phyloP scores from a whole-genome alignment of 2,888 invertebrate genomes.

The Elmis aenea region DNA sequence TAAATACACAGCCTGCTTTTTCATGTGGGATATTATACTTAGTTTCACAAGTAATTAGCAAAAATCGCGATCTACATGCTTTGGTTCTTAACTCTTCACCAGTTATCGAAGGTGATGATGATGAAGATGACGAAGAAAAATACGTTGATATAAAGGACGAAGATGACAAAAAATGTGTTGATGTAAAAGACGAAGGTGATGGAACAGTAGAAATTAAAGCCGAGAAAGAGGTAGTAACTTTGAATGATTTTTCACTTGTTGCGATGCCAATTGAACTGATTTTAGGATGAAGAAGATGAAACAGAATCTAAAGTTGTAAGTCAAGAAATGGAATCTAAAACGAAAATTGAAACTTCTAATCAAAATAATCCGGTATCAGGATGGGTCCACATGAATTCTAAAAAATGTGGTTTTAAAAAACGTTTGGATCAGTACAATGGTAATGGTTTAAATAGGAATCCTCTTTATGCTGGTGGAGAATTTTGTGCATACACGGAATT shows the following conservation, averaged over 20 bases:
- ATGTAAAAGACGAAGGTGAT: conserved; percentile 15
- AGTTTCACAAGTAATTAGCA: conserved; percentile 62
- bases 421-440: too few relatives aligned
- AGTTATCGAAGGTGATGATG: conserved; percentile 19
- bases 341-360: too few relatives aligned
- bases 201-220: conserved; percentile 1
- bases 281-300: conserved; percentile 11
- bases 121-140: conserved; percentile 36
- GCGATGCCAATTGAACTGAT: not conserved
- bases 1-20: conserved; percentile 70
- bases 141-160: conserved; percentile 33
- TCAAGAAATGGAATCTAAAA: too few relatives aligned
- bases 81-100: conserved; percentile 33
- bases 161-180: conserved; percentile 2
- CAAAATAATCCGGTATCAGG: conserved; percentile 17
- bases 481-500: conserved; percentile 71
- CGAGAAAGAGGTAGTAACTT: not conserved
- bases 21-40: conserved; percentile 78
- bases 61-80: conserved; percentile 33
- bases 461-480: conserved; percentile 75
- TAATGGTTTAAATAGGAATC: conserved; percentile 73
- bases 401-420: too few relatives aligned
- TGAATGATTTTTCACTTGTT: not conserved
- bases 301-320: too few relatives aligned
- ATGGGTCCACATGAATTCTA: conserved; percentile 33